A percentile compares a stretch with the other conserved stretches of the same genome.
Evolutionary conservation across 1,140 invertebrate species (phyloP).

Genomic region (Drosophila oshimai): DNA sequence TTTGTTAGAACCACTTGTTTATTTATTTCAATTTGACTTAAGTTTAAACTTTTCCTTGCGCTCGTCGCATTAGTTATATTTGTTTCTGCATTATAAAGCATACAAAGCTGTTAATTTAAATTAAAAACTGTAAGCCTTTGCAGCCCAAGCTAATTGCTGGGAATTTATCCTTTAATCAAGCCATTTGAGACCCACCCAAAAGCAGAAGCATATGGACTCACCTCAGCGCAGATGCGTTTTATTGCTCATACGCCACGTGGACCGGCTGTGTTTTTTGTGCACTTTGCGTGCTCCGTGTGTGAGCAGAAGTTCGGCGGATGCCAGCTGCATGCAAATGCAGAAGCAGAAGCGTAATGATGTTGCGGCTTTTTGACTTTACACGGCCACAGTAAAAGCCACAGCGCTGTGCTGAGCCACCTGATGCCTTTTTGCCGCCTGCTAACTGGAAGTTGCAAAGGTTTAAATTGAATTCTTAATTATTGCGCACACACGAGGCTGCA

Average conservation of each 20-base stretch:
- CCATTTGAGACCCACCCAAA: neutral
- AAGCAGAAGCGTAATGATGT: slow-evolving; percentile 47
- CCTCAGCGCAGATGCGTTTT: slow-evolving; percentile 23
- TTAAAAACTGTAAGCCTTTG: neutral
- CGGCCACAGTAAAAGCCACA: slow-evolving; percentile 29
- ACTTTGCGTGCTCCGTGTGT: neutral
- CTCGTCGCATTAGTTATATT: too few relatives aligned
- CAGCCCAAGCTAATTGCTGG: slow-evolving; percentile 1
- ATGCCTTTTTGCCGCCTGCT: slow-evolving; percentile 14
- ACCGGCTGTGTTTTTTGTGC: slow-evolving; percentile 12
- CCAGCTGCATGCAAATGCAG: slow-evolving; percentile 40
- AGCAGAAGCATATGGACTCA: neutral
- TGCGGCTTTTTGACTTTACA: slow-evolving; percentile 57
- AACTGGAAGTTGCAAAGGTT: slow-evolving; percentile 33
- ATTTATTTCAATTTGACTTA: too few relatives aligned
- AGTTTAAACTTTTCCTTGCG: too few relatives aligned
- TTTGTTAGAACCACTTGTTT: too few relatives aligned
- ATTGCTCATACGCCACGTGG: slow-evolving; percentile 34
- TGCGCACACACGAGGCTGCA: slow-evolving; percentile 17
- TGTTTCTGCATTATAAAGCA: neutral
- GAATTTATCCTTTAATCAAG: slow-evolving; percentile 6
- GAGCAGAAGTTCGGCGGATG: slow-evolving; percentile 14
- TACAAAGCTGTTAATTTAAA: neutral
- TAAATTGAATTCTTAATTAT: slow-evolving; percentile 63
- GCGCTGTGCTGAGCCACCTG: slow-evolving; percentile 27